These are phyloP conservation scores for Triplophysa dalaica DNA, from an alignment of 2,113 vertebrate species.

Conservation along the genomic window DNA sequence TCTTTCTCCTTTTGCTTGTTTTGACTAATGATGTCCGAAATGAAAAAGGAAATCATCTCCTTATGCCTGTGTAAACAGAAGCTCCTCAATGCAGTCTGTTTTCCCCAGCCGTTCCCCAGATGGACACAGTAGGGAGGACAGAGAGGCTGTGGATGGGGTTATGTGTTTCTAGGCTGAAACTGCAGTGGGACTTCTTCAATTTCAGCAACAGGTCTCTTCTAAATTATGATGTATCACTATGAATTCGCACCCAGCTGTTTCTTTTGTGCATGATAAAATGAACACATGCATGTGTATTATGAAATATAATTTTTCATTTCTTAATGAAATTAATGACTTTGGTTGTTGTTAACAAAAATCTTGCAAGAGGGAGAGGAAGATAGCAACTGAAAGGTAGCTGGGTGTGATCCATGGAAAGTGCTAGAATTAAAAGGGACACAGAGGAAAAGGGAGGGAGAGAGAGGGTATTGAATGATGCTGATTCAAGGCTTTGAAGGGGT, in stretches of 20 bases:
- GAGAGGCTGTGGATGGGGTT: slow-evolving; percentile 9
- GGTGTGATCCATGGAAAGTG: neutral
- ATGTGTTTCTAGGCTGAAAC: neutral
- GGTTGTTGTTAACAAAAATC: neutral
- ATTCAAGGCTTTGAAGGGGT: slow-evolving; percentile 33
- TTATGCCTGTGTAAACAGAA: slow-evolving; percentile 31
- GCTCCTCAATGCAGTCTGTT: slow-evolving; percentile 2
- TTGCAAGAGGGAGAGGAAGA: neutral
- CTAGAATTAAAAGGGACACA: neutral
- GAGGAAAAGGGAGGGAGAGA: neutral
- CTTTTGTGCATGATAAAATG: slow-evolving; percentile 7
- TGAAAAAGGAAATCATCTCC: slow-evolving; percentile 37
- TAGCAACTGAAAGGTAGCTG: neutral
- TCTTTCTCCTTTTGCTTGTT: neutral
- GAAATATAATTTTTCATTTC: no score
- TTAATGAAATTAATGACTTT: neutral
- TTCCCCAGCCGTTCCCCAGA: slow-evolving; percentile 18
- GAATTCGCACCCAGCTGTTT: slow-evolving; percentile 30
- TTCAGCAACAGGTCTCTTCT: slow-evolving; percentile 38
- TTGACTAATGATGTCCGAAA: slow-evolving; percentile 33
- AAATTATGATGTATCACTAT: slow-evolving; percentile 25
- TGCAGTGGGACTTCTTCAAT: slow-evolving; percentile 25
- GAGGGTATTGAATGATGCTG: slow-evolving; percentile 31
- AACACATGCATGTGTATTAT: neutral
- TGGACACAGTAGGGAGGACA: slow-evolving; percentile 34